A percentile compares a stretch with the other conserved stretches of the same genome.
These are phyloP conservation scores for Dunckerocampus dactyliophorus DNA, from an alignment of 2,113 vertebrate genomes.

Conservation along the genomic window DNA sequence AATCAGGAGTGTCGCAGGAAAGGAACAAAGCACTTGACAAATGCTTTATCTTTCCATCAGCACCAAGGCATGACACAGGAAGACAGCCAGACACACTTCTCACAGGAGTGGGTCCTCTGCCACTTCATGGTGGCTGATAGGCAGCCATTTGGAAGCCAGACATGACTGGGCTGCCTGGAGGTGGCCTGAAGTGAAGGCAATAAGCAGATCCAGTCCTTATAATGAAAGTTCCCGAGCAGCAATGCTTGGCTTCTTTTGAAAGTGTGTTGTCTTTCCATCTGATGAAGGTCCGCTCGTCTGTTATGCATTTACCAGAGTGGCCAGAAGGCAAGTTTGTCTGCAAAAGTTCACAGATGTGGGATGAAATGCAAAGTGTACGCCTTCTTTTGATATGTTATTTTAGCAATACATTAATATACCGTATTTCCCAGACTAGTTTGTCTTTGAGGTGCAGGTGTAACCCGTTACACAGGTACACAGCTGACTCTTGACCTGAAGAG, in stretches of 20 bases:
- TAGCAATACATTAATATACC: background rate
- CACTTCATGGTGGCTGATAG: conserved; percentile 54
- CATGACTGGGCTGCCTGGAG: conserved; percentile 30
- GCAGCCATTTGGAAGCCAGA: conserved; percentile 56
- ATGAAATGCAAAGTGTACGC: background rate
- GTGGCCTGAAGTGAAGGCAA: conserved; percentile 32
- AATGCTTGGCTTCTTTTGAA: conserved; percentile 22
- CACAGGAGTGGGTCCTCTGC: conserved; percentile 54
- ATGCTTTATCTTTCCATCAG: conserved; percentile 63
- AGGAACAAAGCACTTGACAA: conserved; percentile 46
- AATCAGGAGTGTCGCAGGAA: conserved; percentile 56
- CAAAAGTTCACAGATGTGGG: background rate
- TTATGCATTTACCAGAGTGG: conserved; percentile 3
- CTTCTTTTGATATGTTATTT: too few relatives aligned
- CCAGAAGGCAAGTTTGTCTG: background rate
- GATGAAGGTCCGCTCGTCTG: conserved; percentile 4
- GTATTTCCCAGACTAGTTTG: background rate
- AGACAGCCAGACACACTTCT: conserved; percentile 61
- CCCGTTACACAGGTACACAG: too few relatives aligned
- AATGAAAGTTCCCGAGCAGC: conserved; percentile 22
- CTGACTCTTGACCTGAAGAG: too few relatives aligned
- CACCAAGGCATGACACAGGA: conserved; percentile 53
- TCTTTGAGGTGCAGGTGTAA: too few relatives aligned
- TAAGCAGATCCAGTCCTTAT: conserved; percentile 34
- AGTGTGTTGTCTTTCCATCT: background rate